Evolutionary conservation across 1,140 invertebrate species (phyloP), one percentile per base, ranked within the genome.

Genomic region (Apis cerana): DNA sequence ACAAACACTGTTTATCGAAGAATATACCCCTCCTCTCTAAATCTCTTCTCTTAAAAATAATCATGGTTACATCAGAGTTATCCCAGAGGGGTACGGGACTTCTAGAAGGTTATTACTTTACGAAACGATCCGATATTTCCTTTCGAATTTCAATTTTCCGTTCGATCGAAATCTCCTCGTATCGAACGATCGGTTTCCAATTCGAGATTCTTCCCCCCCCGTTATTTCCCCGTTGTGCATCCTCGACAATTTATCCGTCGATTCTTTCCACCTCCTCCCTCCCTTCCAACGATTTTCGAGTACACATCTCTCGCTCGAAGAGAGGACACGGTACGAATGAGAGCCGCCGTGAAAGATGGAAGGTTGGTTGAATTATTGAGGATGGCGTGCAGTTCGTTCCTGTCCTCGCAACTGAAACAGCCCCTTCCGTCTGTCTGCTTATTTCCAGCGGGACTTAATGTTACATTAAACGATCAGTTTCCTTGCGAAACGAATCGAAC

Each of bases 301-400:
- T 21, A 8, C 27, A 11, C 21, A 61, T 59, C 58, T 86, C 78
- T 52, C 17, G n/a, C 56, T 52, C 33, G 8, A 10, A 11, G 74
- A 78, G 84, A 77, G 72, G 82, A 68, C 81, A 50, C 81, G 79
- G 61, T 62, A 67, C 48, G 67, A 84, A 87, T 82, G 86, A 62
- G 61, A 77, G 80, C 85, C 56, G 80, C 78, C 85, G 85, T 88
- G 88, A 89, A 91, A 93, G 92, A 93, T 92, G 90, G 88, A 91
- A 91, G 87, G 86, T 83, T 85, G 80, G 81, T 75, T 93, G 92
- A 93, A 94, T 94, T 93, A 94, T 94, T 93, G 88, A 94, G 89
- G 86, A 85, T 93, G 89, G 91, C 92, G 92, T 94, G 92, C 87
- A 82, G 82, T 76, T 87, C 59, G 71, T 58, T 82, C 80, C 64